Evolutionary conservation across 2,797 vertebrate genomes (phyloP).

Genomic region (Gymnocypris eckloni): DNA sequence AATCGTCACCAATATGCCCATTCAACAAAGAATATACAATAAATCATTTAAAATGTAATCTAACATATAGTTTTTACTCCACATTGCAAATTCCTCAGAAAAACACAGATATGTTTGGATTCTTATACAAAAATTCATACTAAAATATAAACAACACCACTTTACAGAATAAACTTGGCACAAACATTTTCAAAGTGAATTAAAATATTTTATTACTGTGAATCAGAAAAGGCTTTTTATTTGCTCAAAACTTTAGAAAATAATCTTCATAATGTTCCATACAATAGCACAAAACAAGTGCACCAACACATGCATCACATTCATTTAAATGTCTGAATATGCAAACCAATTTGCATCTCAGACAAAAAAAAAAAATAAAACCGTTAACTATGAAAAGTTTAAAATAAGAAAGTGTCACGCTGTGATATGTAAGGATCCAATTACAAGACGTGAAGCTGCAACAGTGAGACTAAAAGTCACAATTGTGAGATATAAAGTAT

Average conservation of each 20-base stretch:
- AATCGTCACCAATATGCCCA: neutral
- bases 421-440: neutral
- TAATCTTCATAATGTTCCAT: neutral
- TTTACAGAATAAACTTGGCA: neutral
- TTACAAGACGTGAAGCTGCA: neutral
- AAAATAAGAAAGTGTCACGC: neutral
- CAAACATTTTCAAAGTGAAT: too few relatives aligned
- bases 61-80: neutral
- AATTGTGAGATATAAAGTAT: neutral
- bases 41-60: neutral
- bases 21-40: neutral
- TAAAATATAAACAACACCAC: too few relatives aligned
- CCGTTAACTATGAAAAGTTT: neutral
- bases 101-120: neutral
- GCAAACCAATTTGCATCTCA: neutral
- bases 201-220: neutral
- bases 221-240: neutral
- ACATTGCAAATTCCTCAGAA: neutral
- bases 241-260: neutral
- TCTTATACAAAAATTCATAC: neutral
- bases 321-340: neutral
- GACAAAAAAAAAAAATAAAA: neutral
- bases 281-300: neutral
- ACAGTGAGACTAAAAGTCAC: neutral
- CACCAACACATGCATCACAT: neutral